Conservation (phyloP, 2,113 vertebrate species). For the Apeltes quadracus region DNA sequence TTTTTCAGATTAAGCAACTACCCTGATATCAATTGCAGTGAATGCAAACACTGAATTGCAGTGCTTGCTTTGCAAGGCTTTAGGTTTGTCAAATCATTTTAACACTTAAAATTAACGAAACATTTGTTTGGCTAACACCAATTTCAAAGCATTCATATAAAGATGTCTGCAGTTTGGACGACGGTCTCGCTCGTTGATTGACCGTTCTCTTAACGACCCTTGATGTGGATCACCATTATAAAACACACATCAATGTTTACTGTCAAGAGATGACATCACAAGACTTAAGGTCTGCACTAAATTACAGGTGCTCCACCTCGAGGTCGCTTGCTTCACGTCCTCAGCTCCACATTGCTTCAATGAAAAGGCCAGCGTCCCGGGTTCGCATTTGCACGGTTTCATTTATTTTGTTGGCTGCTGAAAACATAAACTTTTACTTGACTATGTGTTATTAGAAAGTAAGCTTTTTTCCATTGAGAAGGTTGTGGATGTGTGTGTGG, state of each 20-base stretch:
- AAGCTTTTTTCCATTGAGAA: conserved; percentile 52
- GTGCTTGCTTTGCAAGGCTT: neutral
- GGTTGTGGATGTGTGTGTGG: conserved; percentile 2
- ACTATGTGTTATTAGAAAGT: conserved; percentile 71
- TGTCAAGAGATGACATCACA: conserved; percentile 75
- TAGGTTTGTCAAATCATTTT: conserved; percentile 10
- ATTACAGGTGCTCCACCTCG: conserved; percentile 63
- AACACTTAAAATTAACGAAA: conserved; percentile 4
- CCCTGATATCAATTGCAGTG: conserved; percentile 35
- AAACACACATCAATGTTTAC: conserved; percentile 74
- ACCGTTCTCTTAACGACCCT: conserved; percentile 54
- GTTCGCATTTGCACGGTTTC: conserved; percentile 61
- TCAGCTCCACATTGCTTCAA: conserved; percentile 53
- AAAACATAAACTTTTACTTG: conserved; percentile 80
- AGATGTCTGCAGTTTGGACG: neutral
- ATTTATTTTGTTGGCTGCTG: conserved; percentile 78
- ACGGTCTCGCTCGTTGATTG: conserved; percentile 45
- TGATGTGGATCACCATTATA: conserved; percentile 47
- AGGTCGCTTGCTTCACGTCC: conserved; percentile 40
- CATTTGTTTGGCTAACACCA: neutral
- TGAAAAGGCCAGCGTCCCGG: conserved; percentile 57
- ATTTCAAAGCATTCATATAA: conserved; percentile 10
- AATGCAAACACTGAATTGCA: conserved; percentile 55
- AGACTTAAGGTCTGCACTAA: conserved; percentile 69
- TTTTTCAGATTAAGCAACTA: conserved; percentile 47